phyloP scores from a whole-genome alignment of 2,113 vertebrate species.

The Oostethus manadensis region DNA sequence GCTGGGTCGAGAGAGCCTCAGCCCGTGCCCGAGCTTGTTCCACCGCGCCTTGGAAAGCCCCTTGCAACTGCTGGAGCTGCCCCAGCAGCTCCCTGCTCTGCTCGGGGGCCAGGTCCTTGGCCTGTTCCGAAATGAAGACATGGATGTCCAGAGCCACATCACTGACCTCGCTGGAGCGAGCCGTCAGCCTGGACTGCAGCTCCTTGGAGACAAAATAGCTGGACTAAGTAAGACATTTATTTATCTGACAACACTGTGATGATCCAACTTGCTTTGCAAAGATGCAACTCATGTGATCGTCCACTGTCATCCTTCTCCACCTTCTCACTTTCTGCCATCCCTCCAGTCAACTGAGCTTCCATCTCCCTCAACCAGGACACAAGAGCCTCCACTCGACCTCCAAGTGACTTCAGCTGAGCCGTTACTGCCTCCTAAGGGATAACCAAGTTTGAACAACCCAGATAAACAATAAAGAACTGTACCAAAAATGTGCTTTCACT shows the following conservation, averaged over 20 bases:
- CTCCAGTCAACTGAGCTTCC: constrained; percentile 43
- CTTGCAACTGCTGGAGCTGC: constrained; percentile 83
- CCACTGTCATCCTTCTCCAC: constrained; percentile 1
- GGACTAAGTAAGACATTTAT: background rate
- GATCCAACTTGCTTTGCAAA: constrained; percentile 66
- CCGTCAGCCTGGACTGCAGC: constrained; percentile 68
- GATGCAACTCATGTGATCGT: constrained; percentile 63
- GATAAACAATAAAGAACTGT: too few relatives aligned
- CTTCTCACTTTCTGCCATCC: constrained; percentile 35
- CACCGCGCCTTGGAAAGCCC: constrained; percentile 74
- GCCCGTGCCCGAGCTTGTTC: constrained; percentile 65
- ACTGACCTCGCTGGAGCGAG: constrained; percentile 75
- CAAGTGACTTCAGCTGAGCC: constrained; percentile 63
- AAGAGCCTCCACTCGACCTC: constrained; percentile 69
- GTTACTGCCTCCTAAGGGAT: constrained; percentile 61
- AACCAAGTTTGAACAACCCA: background rate
- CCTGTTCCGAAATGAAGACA: constrained; percentile 84
- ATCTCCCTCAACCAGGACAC: constrained; percentile 73
- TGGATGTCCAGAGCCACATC: constrained; percentile 78
- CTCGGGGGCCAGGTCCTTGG: constrained; percentile 81
- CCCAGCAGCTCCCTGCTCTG: constrained; percentile 82
- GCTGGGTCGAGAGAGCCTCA: constrained; percentile 69
- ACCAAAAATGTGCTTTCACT: too few relatives aligned
- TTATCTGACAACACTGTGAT: background rate
- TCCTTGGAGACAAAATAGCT: constrained; percentile 59